Conservation (phyloP, 2,888 invertebrate species). For the Idaea straminata region DNA sequence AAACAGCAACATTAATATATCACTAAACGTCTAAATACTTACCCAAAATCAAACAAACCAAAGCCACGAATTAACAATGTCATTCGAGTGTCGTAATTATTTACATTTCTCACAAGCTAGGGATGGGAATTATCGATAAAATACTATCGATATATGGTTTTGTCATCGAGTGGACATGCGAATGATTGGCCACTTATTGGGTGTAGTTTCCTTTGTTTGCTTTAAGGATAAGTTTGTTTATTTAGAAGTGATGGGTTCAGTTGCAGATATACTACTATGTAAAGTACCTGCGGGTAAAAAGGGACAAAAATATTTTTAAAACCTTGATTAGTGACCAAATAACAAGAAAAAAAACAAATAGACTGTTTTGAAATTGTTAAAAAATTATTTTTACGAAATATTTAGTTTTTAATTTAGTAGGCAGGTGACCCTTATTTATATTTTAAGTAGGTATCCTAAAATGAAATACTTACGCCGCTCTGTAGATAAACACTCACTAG, state of each 20-base stretch:
- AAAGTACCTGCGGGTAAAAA: no score
- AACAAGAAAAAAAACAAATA: no score
- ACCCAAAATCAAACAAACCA: conserved; percentile 8
- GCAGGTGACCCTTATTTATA: no score
- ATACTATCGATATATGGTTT: conserved; percentile 17
- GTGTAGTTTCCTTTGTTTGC: conserved; percentile 18
- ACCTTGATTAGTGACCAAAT: no score
- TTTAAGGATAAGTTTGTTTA: conserved; percentile 3
- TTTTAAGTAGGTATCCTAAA: no score
- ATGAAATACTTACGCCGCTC: no score
- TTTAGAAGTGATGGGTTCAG: neutral
- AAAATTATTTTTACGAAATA: no score
- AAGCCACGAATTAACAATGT: conserved; percentile 13
- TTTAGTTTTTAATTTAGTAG: no score
- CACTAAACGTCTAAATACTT: neutral
- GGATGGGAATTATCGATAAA: conserved; percentile 20
- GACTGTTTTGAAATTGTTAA: no score
- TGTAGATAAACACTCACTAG: no score
- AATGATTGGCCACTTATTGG: conserved; percentile 20
- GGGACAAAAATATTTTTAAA: no score
- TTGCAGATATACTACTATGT: no score
- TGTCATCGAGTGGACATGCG: conserved; percentile 25
- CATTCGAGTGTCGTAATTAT: conserved; percentile 18
- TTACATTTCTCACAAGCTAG: conserved; percentile 24
- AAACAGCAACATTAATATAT: neutral